Evolutionary conservation across 2,888 invertebrate genomes (phyloP).

Genomic region (Halocaridina rubra): DNA sequence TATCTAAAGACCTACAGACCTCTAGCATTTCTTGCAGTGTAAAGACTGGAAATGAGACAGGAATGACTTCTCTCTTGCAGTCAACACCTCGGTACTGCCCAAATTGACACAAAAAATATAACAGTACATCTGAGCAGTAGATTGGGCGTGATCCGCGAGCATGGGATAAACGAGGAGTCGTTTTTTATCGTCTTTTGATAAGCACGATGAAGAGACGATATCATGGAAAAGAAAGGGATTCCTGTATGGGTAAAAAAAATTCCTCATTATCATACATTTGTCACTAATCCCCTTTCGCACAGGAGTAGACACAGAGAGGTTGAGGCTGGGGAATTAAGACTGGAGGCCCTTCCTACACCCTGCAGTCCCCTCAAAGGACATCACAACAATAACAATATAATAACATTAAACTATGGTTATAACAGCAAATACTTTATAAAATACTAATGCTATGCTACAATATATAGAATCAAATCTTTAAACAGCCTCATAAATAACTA

Average conservation of each 20-base stretch:
- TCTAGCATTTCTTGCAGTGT: not conserved
- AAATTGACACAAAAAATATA: not conserved
- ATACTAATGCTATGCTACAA: too few species aligned
- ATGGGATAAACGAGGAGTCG: not conserved
- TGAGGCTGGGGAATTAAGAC: too few species aligned
- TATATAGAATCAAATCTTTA: too few species aligned
- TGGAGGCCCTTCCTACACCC: too few species aligned
- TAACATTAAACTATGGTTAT: too few species aligned
- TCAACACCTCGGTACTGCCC: not conserved
- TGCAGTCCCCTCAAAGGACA: too few species aligned
- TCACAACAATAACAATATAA: too few species aligned
- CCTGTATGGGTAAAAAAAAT: not conserved
- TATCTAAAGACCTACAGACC: too few species aligned
- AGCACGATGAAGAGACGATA: not conserved
- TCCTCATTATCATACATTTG: not conserved
- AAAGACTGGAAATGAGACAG: not conserved
- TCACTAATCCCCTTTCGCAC: too few species aligned
- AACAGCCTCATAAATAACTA: too few species aligned
- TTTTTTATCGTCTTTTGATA: not conserved
- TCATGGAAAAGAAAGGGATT: not conserved
- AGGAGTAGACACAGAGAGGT: too few species aligned
- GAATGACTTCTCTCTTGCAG: not conserved
- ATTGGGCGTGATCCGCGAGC: not conserved
- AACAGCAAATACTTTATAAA: too few species aligned
- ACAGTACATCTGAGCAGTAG: not conserved